These are phyloP conservation scores for Scylla paramamosain DNA, from an alignment of 1,140 invertebrate genomes.

Conservation along the genomic window DNA sequence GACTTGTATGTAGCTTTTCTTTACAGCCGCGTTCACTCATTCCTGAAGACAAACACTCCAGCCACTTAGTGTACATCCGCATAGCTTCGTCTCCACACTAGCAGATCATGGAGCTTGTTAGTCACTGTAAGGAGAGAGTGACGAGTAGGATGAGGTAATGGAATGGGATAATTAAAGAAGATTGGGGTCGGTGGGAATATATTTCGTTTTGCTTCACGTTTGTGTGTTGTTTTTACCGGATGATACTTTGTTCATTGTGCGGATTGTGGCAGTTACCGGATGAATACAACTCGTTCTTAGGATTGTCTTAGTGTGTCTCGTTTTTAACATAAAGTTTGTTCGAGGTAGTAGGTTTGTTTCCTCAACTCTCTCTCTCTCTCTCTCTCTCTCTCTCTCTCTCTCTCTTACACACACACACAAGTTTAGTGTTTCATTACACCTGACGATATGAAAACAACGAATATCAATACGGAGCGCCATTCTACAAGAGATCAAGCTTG, in stretches of 20 bases:
- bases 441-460: too few species aligned
- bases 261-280: neutral
- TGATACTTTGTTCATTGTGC: neutral
- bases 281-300: too few species aligned
- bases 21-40: neutral
- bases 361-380: too few species aligned
- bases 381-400: too few species aligned
- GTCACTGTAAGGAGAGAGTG: neutral
- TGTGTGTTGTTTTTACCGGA: neutral
- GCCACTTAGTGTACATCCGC: neutral
- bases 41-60: neutral
- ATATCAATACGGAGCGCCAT: too few species aligned
- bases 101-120: neutral
- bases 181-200: neutral
- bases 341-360: too few species aligned
- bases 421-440: too few species aligned
- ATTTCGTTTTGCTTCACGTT: neutral
- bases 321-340: too few species aligned
- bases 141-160: neutral
- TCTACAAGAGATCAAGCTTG: too few species aligned
- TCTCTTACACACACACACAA: too few species aligned
- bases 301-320: too few species aligned
- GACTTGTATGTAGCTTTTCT: conserved; percentile 13
- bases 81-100: neutral
- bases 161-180: neutral